phyloP scores from a whole-genome alignment of 1,140 invertebrate genomes.

The Coenobita brevimanus region DNA sequence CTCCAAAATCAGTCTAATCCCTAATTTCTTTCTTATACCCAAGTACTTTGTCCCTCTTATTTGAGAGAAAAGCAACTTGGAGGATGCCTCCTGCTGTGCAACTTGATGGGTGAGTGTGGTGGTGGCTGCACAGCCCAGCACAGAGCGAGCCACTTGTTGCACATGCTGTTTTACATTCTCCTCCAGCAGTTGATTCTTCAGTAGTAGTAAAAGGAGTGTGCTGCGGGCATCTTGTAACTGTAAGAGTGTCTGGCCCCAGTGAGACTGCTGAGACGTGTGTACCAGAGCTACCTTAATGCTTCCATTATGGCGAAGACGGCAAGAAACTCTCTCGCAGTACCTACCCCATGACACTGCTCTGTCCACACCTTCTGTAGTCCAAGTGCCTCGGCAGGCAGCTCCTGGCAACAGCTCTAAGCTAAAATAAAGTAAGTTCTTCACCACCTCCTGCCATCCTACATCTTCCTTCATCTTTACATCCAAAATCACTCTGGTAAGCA shows the following conservation, averaged over 20 bases:
- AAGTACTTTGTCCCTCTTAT: neutral
- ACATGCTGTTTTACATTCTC: slow-evolving; percentile 16
- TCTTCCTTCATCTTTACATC: neutral
- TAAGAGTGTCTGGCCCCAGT: neutral
- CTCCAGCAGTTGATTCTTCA: slow-evolving; percentile 46
- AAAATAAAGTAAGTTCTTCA: slow-evolving; percentile 53
- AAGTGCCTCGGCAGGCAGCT: slow-evolving; percentile 26
- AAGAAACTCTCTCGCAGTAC: slow-evolving; percentile 54
- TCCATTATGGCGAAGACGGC: neutral
- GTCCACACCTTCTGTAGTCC: slow-evolving; percentile 48
- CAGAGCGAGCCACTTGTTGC: neutral
- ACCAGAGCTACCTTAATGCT: slow-evolving; percentile 16
- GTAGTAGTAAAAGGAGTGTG: neutral
- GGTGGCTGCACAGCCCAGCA: neutral
- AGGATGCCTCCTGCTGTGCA: slow-evolving; percentile 15
- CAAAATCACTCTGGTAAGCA: too few species aligned
- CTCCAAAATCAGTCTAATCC: slow-evolving; percentile 33
- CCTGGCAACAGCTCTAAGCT: slow-evolving; percentile 37
- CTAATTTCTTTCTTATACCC: neutral
- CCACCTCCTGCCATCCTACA: slow-evolving; percentile 25
- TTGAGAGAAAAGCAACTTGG: neutral
- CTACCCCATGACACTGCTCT: slow-evolving; percentile 39
- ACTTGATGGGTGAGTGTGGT: neutral
- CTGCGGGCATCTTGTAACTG: slow-evolving; percentile 28
- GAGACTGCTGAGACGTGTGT: neutral